Evolutionary conservation across 2,888 invertebrate genomes (phyloP).

Genomic region (Danaus chrysippus): DNA sequence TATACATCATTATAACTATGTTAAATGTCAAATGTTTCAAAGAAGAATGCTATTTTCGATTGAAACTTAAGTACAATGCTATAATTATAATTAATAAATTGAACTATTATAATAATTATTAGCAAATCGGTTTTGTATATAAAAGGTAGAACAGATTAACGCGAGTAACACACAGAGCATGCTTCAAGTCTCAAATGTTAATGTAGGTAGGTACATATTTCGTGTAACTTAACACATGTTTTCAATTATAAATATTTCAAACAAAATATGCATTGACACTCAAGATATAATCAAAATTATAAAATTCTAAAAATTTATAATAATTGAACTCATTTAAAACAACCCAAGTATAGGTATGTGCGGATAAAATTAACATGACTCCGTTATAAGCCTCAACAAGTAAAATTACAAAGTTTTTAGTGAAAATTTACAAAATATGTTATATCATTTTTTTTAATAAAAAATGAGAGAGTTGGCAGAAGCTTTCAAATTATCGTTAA

Average conservation of each 20-base stretch:
- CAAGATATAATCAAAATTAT: too few species aligned
- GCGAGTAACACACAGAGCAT: too few species aligned
- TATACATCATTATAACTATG: background rate
- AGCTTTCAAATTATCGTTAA: slow-evolving; percentile 3
- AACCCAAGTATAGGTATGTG: slow-evolving; percentile 17
- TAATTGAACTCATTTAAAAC: slow-evolving; percentile 23
- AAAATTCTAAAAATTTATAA: slow-evolving; percentile 10
- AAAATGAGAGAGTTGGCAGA: slow-evolving; percentile 25
- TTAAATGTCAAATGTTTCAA: slow-evolving; percentile 1
- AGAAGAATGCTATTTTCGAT: background rate
- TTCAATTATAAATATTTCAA: too few species aligned
- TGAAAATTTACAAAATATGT: slow-evolving; percentile 25
- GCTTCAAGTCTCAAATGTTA: too few species aligned
- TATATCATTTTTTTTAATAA: slow-evolving; percentile 26
- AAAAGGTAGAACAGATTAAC: too few species aligned
- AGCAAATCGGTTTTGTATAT: too few species aligned
- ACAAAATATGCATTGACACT: too few species aligned
- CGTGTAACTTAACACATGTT: too few species aligned
- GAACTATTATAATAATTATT: too few species aligned
- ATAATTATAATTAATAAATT: too few species aligned
- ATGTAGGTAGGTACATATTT: too few species aligned
- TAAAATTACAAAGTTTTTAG: slow-evolving; percentile 28
- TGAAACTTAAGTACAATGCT: too few species aligned
- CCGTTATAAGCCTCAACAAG: slow-evolving; percentile 16
- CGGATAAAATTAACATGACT: slow-evolving; percentile 23